Conservation (phyloP, 1,140 invertebrate species). For the Polypedilum vanderplanki region DNA sequence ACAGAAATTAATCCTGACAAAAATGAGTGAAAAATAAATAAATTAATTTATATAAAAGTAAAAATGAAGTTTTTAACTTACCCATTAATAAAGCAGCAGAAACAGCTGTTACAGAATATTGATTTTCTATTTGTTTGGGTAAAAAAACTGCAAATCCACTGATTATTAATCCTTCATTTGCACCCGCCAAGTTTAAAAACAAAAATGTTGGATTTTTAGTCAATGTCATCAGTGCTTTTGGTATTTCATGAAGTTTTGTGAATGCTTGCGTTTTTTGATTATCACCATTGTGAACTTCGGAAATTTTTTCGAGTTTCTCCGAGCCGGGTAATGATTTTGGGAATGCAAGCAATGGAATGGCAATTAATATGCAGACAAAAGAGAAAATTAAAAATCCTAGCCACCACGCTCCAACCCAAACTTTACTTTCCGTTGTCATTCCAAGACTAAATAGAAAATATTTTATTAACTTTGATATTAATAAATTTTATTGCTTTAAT, state of each 20-base stretch:
- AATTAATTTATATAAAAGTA: neutral
- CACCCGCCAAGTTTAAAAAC: constrained; percentile 69
- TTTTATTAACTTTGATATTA: constrained; percentile 29
- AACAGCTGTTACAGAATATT: constrained; percentile 68
- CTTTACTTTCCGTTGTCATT: constrained; percentile 61
- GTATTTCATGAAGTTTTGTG: constrained; percentile 57
- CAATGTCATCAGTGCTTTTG: constrained; percentile 56
- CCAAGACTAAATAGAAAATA: constrained; percentile 54
- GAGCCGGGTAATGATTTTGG: constrained; percentile 62
- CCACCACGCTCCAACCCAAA: constrained; percentile 86
- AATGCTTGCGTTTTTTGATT: constrained; percentile 45
- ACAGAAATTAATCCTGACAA: constrained; percentile 59
- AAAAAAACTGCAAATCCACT: constrained; percentile 75
- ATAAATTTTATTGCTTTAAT: constrained; percentile 31
- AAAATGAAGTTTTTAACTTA: constrained; percentile 40
- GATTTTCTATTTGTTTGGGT: constrained; percentile 77
- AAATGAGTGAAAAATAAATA: neutral
- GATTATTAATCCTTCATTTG: constrained; percentile 68
- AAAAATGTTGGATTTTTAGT: constrained; percentile 72
- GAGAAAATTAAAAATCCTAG: constrained; percentile 67
- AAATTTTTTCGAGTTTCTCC: constrained; percentile 57
- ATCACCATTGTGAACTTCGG: constrained; percentile 57
- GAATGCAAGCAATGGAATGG: constrained; percentile 64
- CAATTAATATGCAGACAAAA: constrained; percentile 56
- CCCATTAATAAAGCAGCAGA: constrained; percentile 68